Conservation (phyloP, 2,797 vertebrate species). For the Channa striata region DNA sequence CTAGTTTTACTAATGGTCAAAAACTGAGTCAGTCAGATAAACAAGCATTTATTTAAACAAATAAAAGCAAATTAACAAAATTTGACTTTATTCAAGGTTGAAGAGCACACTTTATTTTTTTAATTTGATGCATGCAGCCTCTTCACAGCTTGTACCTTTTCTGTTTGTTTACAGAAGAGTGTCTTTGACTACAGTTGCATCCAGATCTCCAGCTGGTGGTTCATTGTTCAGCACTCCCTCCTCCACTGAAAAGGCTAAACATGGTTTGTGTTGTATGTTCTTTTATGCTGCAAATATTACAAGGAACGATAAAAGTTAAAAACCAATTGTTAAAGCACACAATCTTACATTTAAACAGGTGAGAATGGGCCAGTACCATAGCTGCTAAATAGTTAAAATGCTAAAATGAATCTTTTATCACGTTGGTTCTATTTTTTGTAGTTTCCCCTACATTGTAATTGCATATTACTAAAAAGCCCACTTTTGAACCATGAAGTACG, state of each 20-base stretch:
- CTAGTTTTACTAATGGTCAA: conserved; percentile 16
- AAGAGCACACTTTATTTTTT: too few relatives aligned
- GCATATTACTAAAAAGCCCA: too few relatives aligned
- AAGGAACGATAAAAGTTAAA: not conserved
- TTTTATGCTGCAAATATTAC: conserved; percentile 8
- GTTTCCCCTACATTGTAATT: too few relatives aligned
- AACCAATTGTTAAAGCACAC: not conserved
- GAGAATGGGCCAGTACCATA: not conserved
- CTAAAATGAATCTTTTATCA: too few relatives aligned
- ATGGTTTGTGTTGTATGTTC: conserved; percentile 84
- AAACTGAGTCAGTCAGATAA: not conserved
- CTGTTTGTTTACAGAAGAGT: conserved; percentile 86
- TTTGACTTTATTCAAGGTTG: not conserved
- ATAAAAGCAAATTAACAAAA: not conserved
- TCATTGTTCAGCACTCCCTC: conserved; percentile 64
- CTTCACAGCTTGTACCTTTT: not conserved
- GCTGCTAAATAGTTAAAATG: too few relatives aligned
- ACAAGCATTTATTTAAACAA: too few relatives aligned
- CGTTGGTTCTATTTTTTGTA: too few relatives aligned
- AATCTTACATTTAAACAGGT: not conserved
- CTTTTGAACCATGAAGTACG: too few relatives aligned
- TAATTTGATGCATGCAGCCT: not conserved
- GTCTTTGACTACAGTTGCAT: conserved; percentile 87
- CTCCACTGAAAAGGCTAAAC: conserved; percentile 84
- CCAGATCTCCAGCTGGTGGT: conserved; percentile 62